A percentile compares a stretch with the other conserved stretches of the same genome.
Conservation (phyloP, 2,797 vertebrate species). For the Varecia variegata region DNA sequence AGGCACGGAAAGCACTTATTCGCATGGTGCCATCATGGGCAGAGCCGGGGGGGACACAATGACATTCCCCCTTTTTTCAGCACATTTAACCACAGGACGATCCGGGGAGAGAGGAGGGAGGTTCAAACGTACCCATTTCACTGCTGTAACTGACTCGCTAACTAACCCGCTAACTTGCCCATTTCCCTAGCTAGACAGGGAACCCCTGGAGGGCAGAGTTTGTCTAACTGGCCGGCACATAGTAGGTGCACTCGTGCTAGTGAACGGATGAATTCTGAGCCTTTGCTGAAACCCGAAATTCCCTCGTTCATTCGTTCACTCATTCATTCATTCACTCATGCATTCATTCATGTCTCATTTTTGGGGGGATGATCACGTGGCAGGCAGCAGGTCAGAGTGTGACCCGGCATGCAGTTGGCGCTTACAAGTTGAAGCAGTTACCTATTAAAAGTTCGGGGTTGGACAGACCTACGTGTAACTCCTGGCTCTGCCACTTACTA, state of each 20-base stretch:
- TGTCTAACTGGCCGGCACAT: not conserved
- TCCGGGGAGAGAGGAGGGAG: not conserved
- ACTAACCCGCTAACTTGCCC: not conserved
- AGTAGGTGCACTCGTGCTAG: fast-evolving
- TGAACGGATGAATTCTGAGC: fast-evolving
- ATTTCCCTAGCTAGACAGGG: not conserved
- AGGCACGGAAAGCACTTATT: not conserved
- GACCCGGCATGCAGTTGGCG: not conserved
- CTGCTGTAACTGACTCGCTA: not conserved
- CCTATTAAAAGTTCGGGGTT: not conserved
- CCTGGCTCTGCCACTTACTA: not conserved
- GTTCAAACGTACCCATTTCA: not conserved
- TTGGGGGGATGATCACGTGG: fast-evolving
- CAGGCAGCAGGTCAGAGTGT: not conserved
- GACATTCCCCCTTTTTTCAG: not conserved
- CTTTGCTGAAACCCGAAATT: not conserved
- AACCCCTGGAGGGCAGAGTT: not conserved
- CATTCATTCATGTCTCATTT: not conserved
- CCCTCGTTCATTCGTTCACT: not conserved
- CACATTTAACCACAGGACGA: not conserved
- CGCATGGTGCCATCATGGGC: fast-evolving
- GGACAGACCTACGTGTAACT: not conserved
- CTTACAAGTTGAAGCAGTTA: not conserved
- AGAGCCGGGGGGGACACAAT: not conserved
- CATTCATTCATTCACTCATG: not conserved